A percentile compares a stretch with the other conserved stretches of the same genome.
Conservation (phyloP, 2,888 invertebrate genomes). For the Operophtera brumata region DNA sequence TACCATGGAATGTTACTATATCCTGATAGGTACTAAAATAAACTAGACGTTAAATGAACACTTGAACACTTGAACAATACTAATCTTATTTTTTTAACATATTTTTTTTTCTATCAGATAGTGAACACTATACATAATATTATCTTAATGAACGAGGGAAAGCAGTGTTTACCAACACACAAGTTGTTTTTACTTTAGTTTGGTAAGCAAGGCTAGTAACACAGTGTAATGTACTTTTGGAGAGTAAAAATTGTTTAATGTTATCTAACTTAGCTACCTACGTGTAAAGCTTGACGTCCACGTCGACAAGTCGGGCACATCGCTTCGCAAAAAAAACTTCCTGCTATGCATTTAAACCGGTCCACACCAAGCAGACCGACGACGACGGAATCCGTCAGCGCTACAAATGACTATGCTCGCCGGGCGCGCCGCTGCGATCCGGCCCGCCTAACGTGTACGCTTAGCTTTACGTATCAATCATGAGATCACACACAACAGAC, state of each 20-base stretch:
- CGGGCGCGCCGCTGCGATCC: too few species aligned
- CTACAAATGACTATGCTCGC: too few species aligned
- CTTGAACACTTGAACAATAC: conserved; percentile 50
- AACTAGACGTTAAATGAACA: conserved; percentile 60
- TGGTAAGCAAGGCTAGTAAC: background rate
- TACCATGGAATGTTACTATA: conserved; percentile 67
- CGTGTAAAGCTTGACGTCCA: conserved; percentile 31
- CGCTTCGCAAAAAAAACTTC: too few species aligned
- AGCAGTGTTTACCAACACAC: background rate
- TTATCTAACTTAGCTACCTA: conserved; percentile 42
- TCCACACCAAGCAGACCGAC: too few species aligned
- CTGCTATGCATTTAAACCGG: too few species aligned
- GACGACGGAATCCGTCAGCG: too few species aligned
- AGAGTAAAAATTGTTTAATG: background rate
- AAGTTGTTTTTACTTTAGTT: background rate
- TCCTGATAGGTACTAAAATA: conserved; percentile 60
- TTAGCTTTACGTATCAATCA: conserved; percentile 48
- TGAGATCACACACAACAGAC: conserved; percentile 75
- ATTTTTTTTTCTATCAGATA: background rate
- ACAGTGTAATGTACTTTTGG: background rate
- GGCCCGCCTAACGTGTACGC: too few species aligned
- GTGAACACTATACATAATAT: background rate
- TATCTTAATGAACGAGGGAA: background rate
- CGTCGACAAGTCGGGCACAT: too few species aligned
- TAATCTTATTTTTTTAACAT: too few species aligned